phyloP scores from a whole-genome alignment of 2,113 vertebrate genomes.

The Syngnathus floridae region DNA sequence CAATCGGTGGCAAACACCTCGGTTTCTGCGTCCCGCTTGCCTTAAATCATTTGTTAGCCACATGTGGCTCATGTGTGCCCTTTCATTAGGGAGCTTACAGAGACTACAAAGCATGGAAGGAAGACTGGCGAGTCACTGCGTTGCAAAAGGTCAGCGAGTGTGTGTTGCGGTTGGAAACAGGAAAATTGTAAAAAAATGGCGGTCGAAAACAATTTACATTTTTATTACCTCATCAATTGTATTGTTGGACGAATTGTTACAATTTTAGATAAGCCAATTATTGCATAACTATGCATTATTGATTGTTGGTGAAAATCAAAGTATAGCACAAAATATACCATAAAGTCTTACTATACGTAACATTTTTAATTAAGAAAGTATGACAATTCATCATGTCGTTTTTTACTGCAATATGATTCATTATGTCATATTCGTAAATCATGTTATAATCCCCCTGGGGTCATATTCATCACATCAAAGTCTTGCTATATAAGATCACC shows the following conservation, averaged over 20 bases:
- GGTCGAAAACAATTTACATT: neutral
- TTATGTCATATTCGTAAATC: too few relatives aligned
- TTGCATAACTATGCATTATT: neutral
- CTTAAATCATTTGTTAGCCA: conserved; percentile 53
- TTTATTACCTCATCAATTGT: neutral
- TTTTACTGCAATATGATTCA: too few relatives aligned
- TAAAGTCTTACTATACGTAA: too few relatives aligned
- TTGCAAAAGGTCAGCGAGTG: conserved; percentile 36
- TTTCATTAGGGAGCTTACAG: conserved; percentile 61
- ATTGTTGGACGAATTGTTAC: neutral
- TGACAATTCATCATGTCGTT: too few relatives aligned
- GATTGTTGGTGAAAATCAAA: neutral
- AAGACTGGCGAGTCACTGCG: conserved; percentile 36
- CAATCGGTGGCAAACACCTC: neutral
- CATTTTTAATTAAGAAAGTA: neutral
- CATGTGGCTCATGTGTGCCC: conserved; percentile 44
- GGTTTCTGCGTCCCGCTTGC: neutral
- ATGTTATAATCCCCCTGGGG: too few relatives aligned
- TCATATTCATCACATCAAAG: too few relatives aligned
- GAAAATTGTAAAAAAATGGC: neutral
- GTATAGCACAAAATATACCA: neutral
- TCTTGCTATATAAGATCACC: too few relatives aligned
- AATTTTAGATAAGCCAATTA: neutral
- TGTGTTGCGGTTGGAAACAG: neutral
- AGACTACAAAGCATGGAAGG: conserved; percentile 31